Conservation (phyloP, 2,113 vertebrate genomes). For the Neomonachus schauinslandi region DNA sequence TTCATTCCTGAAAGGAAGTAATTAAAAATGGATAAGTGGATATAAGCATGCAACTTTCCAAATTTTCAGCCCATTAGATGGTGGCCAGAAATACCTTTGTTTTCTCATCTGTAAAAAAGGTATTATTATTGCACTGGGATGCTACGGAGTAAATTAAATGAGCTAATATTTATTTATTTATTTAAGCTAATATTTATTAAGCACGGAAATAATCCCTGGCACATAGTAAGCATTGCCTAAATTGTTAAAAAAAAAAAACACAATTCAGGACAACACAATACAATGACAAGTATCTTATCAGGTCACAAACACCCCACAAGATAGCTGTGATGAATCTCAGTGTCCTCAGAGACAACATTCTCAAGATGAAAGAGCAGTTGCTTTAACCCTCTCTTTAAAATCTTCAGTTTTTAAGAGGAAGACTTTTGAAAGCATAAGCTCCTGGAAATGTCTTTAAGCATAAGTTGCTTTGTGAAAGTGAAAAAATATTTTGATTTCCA, state of each 20-base stretch:
- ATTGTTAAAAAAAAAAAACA: background rate
- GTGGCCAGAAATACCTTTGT: background rate
- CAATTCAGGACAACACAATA: background rate
- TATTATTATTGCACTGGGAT: background rate
- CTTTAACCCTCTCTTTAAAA: background rate
- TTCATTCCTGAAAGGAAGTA: background rate
- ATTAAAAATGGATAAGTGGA: background rate
- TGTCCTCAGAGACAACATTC: background rate
- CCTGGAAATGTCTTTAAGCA: slow-evolving; percentile 48
- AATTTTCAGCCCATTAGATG: background rate
- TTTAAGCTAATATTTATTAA: background rate
- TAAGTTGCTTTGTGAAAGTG: slow-evolving; percentile 62
- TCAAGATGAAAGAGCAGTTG: background rate
- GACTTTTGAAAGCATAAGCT: slow-evolving; percentile 20
- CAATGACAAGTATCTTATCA: background rate
- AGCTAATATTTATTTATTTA: background rate
- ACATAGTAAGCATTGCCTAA: background rate
- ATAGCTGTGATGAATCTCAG: background rate
- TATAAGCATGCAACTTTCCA: background rate
- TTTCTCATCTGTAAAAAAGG: background rate
- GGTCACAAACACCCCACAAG: background rate
- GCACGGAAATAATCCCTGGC: background rate
- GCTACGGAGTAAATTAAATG: background rate
- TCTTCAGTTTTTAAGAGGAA: background rate
- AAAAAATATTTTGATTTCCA: slow-evolving; percentile 66